Percentiles rank a stretch among this genome's conserved stretches.
Conservation (phyloP, 2,797 vertebrate genomes). For the Lacerta bilineata region DNA sequence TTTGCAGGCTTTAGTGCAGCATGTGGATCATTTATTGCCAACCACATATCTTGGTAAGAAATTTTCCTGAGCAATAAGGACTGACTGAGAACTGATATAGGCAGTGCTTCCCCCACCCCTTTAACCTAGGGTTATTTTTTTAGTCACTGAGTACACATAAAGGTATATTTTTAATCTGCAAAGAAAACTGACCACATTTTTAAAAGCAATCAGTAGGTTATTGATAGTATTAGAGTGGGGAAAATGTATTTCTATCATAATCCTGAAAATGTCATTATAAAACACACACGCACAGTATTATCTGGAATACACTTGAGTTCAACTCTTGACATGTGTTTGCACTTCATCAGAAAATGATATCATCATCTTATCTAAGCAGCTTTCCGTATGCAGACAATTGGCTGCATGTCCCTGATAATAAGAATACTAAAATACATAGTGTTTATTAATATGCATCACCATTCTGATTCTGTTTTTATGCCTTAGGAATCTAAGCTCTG, state of each 20-base stretch:
- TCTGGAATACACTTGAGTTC: not conserved
- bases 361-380: not conserved
- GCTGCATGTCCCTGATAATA: fast-evolving
- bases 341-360: not conserved
- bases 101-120: no score
- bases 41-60: not conserved
- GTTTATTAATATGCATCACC: fast-evolving
- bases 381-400: not conserved
- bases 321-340: not conserved
- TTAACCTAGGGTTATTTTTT: not conserved
- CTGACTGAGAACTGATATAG: not conserved
- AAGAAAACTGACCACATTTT: not conserved
- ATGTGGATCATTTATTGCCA: constrained; percentile 3
- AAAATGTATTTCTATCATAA: not conserved
- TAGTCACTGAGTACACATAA: not conserved
- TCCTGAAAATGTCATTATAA: not conserved
- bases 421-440: not conserved
- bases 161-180: not conserved
- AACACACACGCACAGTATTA: not conserved
- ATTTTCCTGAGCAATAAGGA: not conserved
- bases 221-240: not conserved
- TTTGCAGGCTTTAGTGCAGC: not conserved
- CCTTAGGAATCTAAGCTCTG: constrained; percentile 94
- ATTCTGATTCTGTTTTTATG: constrained; percentile 14
- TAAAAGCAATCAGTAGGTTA: not conserved